A percentile compares a stretch with the other conserved stretches of the same genome.
phyloP scores from a whole-genome alignment of 2,113 vertebrate genomes.

The Procavia capensis region DNA sequence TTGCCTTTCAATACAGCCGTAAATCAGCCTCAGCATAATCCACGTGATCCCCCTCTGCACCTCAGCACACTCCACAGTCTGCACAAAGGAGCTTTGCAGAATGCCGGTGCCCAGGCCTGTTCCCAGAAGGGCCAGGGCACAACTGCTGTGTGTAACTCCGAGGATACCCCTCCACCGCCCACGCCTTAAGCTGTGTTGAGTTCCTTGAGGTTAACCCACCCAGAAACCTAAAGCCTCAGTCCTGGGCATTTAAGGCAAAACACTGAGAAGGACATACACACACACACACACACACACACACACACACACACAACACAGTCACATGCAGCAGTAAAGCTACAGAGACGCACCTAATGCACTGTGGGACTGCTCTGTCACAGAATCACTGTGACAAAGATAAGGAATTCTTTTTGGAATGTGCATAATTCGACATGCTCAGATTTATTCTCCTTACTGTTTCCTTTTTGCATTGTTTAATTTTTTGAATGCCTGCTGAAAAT shows the following conservation, averaged over 20 bases:
- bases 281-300: too few species aligned
- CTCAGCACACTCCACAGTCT: accelerated
- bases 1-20: conserved; percentile 30
- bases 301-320: too few species aligned
- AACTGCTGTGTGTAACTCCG: neutral
- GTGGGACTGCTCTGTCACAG: neutral
- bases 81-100: neutral
- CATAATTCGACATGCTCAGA: neutral
- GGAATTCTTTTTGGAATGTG: neutral
- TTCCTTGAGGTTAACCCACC: conserved; percentile 7
- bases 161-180: neutral
- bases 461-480: neutral
- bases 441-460: neutral
- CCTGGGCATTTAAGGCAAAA: neutral
- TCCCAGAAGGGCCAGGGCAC: neutral
- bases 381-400: neutral
- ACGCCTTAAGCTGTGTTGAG: neutral
- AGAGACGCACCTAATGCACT: neutral
- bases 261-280: neutral
- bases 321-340: neutral
- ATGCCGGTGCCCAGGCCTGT: neutral
- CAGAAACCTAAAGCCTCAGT: neutral
- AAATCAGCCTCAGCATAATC: conserved; percentile 51
- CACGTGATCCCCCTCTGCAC: neutral
- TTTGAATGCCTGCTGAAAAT: neutral